These are phyloP conservation scores for Myripristis jacobus DNA, from an alignment of 2,797 vertebrate species.

Conservation along the genomic window DNA sequence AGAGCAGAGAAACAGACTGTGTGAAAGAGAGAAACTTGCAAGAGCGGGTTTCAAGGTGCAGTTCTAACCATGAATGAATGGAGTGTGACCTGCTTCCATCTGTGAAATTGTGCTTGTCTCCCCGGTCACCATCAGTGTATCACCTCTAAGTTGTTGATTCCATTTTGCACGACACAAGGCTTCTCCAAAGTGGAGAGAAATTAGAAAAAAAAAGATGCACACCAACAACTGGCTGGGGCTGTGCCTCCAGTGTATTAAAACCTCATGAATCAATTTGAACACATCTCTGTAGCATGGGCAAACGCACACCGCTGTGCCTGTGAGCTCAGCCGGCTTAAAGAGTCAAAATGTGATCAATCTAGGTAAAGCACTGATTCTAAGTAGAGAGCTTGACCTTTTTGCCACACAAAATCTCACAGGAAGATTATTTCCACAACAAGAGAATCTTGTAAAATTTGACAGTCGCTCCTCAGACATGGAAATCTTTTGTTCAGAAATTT, in stretches of 20 bases:
- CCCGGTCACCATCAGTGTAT: neutral
- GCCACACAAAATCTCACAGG: neutral
- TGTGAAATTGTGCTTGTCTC: slow-evolving; percentile 1
- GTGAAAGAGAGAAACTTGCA: slow-evolving; percentile 6
- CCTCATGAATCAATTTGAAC: neutral
- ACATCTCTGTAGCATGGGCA: slow-evolving; percentile 1
- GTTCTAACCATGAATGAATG: slow-evolving; percentile 29
- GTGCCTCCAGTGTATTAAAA: neutral
- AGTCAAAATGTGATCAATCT: too few relatives aligned
- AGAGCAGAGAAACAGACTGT: slow-evolving; percentile 7
- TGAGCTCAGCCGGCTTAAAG: neutral
- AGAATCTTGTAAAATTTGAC: neutral
- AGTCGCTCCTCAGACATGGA: neutral
- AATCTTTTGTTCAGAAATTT: neutral
- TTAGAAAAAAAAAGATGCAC: neutral
- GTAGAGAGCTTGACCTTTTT: neutral
- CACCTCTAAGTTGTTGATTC: neutral
- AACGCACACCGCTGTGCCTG: neutral
- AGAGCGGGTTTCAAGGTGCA: slow-evolving; percentile 27
- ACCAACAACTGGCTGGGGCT: neutral
- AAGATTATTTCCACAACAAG: neutral
- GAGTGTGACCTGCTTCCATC: too few relatives aligned
- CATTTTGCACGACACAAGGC: neutral
- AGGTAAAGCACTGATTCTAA: neutral
- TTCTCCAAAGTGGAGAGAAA: neutral